Conservation (phyloP, 2,888 invertebrate genomes). For the Coleophora flavipennella region DNA sequence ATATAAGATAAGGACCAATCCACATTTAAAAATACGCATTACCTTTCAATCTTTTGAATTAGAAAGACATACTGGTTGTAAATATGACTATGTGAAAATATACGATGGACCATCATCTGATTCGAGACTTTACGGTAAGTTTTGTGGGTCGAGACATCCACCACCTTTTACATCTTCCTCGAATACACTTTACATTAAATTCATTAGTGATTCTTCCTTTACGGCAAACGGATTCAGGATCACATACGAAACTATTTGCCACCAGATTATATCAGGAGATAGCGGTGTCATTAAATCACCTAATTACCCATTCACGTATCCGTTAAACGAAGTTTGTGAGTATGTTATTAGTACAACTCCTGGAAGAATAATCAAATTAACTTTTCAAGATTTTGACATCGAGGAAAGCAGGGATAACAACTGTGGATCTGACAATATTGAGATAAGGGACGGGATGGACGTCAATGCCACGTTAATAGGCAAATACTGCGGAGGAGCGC, state of each 20-base stretch:
- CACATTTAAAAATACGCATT: constrained; percentile 76
- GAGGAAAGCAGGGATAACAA: constrained; percentile 52
- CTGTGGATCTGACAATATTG: constrained; percentile 49
- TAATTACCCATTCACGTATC: constrained; percentile 81
- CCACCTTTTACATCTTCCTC: constrained; percentile 71
- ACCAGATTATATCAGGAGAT: constrained; percentile 57
- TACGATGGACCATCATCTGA: constrained; percentile 76
- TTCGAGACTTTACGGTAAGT: constrained; percentile 78
- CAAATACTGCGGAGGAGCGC: constrained; percentile 75
- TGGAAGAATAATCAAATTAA: constrained; percentile 76
- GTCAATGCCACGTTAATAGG: constrained; percentile 76
- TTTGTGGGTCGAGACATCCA: constrained; percentile 80
- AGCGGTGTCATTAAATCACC: constrained; percentile 80
- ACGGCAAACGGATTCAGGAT: constrained; percentile 44
- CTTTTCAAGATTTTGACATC: constrained; percentile 78
- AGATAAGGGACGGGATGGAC: constrained; percentile 81
- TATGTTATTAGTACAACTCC: constrained; percentile 77
- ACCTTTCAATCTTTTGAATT: constrained; percentile 77
- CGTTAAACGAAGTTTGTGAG: constrained; percentile 74
- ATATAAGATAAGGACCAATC: constrained; percentile 81
- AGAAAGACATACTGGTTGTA: constrained; percentile 73
- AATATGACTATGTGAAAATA: constrained; percentile 75
- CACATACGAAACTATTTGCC: constrained; percentile 45
- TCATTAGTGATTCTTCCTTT: constrained; percentile 45
- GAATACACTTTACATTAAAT: constrained; percentile 72